Conservation (phyloP, 2,888 invertebrate species). For the Himalopsyche kuldschensis region DNA sequence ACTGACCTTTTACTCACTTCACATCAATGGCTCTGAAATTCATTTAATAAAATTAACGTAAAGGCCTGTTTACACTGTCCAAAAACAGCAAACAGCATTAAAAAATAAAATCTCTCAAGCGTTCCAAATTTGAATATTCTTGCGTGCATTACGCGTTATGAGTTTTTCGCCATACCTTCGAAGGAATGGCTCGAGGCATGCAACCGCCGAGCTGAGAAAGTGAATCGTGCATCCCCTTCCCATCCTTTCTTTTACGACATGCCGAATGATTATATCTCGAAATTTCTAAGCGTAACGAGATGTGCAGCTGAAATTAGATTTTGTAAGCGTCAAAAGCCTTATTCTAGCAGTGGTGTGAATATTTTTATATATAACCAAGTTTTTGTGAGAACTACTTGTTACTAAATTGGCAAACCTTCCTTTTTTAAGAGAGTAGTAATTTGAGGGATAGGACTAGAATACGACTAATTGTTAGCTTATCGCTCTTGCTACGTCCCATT, state of each 20-base stretch:
- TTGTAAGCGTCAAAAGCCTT: background rate
- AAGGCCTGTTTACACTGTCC: background rate
- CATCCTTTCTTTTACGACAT: background rate
- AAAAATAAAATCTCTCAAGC: background rate
- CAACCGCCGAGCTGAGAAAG: background rate
- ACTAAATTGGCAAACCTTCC: too few relatives aligned
- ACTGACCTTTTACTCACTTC: too few relatives aligned
- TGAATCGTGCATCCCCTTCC: background rate
- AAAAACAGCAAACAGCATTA: background rate
- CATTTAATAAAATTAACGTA: background rate
- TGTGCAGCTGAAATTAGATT: background rate
- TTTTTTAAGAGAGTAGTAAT: too few relatives aligned
- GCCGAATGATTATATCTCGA: background rate
- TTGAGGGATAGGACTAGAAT: too few relatives aligned
- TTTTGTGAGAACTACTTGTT: too few relatives aligned
- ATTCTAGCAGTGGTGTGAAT: too few relatives aligned
- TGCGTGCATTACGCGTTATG: background rate
- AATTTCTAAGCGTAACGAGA: background rate
- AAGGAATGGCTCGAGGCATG: background rate
- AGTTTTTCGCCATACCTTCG: background rate
- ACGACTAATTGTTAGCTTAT: too few relatives aligned
- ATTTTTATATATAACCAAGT: too few relatives aligned
- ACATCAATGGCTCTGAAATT: too few relatives aligned
- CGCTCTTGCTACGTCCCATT: too few relatives aligned
- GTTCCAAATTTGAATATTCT: background rate